phyloP scores from a whole-genome alignment of 2,113 vertebrate genomes.

The Octodon degus region DNA sequence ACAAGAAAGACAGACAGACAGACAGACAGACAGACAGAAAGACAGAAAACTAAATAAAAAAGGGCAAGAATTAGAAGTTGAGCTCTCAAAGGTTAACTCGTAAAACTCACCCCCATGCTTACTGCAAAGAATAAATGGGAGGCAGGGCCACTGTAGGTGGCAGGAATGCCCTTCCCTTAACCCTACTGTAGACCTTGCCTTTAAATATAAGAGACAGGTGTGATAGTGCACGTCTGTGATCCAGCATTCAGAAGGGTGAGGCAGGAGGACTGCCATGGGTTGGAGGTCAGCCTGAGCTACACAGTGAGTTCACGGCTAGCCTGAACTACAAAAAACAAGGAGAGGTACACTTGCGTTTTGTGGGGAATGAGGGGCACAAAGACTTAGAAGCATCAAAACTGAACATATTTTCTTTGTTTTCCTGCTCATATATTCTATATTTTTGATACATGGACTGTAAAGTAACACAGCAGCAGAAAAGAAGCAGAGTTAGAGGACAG shows the following conservation, averaged over 20 bases:
- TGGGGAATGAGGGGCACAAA: neutral
- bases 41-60: neutral
- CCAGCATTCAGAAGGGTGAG: neutral
- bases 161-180: no score
- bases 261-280: neutral
- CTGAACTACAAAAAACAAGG: neutral
- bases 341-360: neutral
- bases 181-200: neutral
- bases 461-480: neutral
- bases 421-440: neutral
- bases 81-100: neutral
- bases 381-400: neutral
- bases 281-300: neutral
- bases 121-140: neutral
- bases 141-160: neutral
- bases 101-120: neutral
- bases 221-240: neutral
- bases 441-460: neutral
- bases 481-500: neutral
- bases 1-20: no score
- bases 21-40: no score
- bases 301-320: neutral
- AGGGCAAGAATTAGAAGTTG: neutral
- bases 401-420: conserved; percentile 3
- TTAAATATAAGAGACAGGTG: neutral